Evolutionary conservation across 2,113 vertebrate genomes (phyloP).

Genomic region (Sitta europaea): DNA sequence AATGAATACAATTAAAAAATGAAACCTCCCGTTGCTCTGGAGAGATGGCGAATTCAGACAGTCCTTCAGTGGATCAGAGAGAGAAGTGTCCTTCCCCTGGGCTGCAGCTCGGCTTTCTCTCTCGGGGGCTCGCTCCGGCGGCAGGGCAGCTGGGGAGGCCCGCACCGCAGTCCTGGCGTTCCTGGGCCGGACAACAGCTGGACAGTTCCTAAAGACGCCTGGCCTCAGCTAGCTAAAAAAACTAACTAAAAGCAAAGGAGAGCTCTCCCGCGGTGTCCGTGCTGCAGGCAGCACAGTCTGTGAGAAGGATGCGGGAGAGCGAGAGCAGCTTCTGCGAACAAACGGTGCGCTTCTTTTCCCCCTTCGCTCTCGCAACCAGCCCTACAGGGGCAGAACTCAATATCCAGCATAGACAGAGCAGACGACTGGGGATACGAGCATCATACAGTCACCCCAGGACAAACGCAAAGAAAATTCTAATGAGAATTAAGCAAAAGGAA

Average conservation of each 20-base stretch:
- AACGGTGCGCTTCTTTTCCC: rapidly evolving
- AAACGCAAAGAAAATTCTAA: neutral
- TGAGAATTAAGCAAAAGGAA: neutral
- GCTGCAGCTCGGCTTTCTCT: too few relatives aligned
- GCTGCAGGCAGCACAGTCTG: neutral
- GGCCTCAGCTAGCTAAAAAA: neutral
- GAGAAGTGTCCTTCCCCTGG: neutral
- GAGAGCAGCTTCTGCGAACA: neutral
- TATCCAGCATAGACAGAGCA: neutral
- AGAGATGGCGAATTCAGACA: neutral
- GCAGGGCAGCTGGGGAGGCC: neutral
- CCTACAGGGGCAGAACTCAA: neutral
- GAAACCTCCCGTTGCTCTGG: neutral
- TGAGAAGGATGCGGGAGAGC: neutral
- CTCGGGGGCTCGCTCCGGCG: neutral
- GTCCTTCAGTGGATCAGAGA: neutral
- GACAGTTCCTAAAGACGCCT: neutral
- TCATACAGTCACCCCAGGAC: neutral
- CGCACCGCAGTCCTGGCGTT: rapidly evolving
- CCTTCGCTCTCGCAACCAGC: neutral
- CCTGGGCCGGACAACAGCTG: rapidly evolving
- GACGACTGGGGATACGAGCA: neutral
- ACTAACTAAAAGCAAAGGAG: neutral
- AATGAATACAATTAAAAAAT: neutral
- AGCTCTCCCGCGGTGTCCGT: neutral